Evolutionary conservation across 1,140 invertebrate genomes (phyloP), one percentile per base, ranked within the genome.

Genomic region (Adoxophyes honmai): DNA sequence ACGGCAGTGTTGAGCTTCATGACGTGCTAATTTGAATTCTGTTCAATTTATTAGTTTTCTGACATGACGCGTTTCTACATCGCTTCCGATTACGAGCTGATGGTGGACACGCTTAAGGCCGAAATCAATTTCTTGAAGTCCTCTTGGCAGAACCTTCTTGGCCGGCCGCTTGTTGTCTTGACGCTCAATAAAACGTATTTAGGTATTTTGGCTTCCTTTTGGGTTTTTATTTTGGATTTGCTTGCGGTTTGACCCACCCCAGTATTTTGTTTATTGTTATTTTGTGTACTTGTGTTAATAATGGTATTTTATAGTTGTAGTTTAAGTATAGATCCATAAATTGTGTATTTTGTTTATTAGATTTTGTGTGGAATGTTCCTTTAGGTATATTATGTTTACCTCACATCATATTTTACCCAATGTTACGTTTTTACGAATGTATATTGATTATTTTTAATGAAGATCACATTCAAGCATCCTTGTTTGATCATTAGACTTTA

Each of bases 41-140:
- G 39, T 83, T 75, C 75, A 74, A 84, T 85, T 88, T 78, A 59
- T 84, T 92, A 99, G 98, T 96, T 98, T 91, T 97, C 96, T 91
- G 97, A 98, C 92, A 95, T 96, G 91, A 95, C 94, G 77, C 93
- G 96, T 79, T 98, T 98, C 93, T 98, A 98, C 94, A 96, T 98
- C 81, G 97, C 97, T 85, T 97, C 96, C 76, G 97, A 98, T 91
- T 96, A 97, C 90, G 96, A 98, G 89, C 92, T 98, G 86, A 95
- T 98, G 94, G 96, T 98, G 86, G 97, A 98, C 91, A 98, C 96
- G 87, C 96, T 98, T 91, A 98, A 97, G 92, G 95, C 95, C 75
- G 96, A 98, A 92, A 95, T 98, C 78, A 96, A 97, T 93, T 98
- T 98, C 92, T 93, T 98, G 90, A 98, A 98, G 91, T 97, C 95